phyloP scores from a whole-genome alignment of 2,888 invertebrate species.

The Lasioglossum lativentre region DNA sequence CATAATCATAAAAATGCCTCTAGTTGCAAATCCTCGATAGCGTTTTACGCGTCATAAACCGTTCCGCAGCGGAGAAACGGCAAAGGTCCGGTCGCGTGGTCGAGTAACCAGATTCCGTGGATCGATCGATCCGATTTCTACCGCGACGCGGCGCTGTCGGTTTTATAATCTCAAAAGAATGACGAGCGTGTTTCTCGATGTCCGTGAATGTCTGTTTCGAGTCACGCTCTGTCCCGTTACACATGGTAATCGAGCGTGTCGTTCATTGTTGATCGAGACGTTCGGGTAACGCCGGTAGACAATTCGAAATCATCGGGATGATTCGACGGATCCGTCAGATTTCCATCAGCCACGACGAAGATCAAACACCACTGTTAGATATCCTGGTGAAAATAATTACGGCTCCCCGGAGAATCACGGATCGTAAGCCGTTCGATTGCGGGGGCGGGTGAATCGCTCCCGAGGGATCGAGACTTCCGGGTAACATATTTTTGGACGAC shows the following conservation, averaged over 20 bases:
- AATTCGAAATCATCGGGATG: conserved; percentile 62
- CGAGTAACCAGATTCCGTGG: background rate
- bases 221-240: conserved; percentile 40
- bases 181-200: conserved; percentile 14
- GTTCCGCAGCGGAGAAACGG: background rate
- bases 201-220: conserved; percentile 28
- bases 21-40: background rate
- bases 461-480: background rate
- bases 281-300: conserved; percentile 46
- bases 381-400: background rate
- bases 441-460: background rate
- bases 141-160: background rate
- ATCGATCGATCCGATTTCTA: background rate
- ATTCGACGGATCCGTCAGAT: conserved; percentile 57
- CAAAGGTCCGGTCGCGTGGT: background rate
- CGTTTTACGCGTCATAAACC: conserved; percentile 1
- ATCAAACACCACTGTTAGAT: background rate
- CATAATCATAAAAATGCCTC: background rate
- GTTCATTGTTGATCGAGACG: conserved; percentile 38
- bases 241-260: conserved; percentile 35
- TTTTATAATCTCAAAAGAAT: background rate
- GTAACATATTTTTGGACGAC: background rate
- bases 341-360: conserved; percentile 24
- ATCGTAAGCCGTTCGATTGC: background rate
- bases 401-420: background rate